Base-by-base conservation (phyloP, 2,113 vertebrate species). In the Rallus limicola region DNA sequence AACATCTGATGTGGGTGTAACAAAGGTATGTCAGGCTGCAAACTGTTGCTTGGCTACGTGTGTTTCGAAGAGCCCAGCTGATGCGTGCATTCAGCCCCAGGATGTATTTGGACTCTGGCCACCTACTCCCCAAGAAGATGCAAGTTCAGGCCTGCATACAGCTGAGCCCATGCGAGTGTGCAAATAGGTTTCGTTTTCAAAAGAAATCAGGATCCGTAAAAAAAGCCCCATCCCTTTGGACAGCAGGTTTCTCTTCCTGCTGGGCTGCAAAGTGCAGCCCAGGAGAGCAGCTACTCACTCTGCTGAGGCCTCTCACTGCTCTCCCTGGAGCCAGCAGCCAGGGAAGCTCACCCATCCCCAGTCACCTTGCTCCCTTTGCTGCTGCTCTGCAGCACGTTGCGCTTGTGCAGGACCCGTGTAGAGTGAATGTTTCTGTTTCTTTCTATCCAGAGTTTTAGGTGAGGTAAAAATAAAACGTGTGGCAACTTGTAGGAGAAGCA, bases 211-310 rank as follows among this genome's bases (percentile, higher is more conserved):
- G 29, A 56, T 25, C 38, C 1, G 0, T 50, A 42, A 56, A 40
- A 74, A 84, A 80, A 68, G 21, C 12, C 64, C 9, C 18, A 6
- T 29, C 7, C 21, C 34, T 58, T 63, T 75, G 55, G 29, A 26
- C 20, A 60, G 29, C 59, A 78, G 19, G 23, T 77, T 82, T 28
- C 7, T 77, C 16, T 18, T 52, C 0, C 0, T 48, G 65, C 17
- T 78, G 17, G 2, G 3, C 31, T 52, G 29, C 0, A 0, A 46
- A 26, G 17, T 23, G 25, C 29, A 33, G 40, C 67, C n/a, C 44
- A 46, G 10, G 12, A 23, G 62, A 44, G 63, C 2, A 5, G 5
- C 33, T 13, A 4, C 16, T 52, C 5, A 0, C 12, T 26, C 8
- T 24, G 44, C 23, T 26, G 11, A 55, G 13, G 13, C 53, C 38